phyloP scores from a whole-genome alignment of 2,797 vertebrate species.

The Clarias fuscus region DNA sequence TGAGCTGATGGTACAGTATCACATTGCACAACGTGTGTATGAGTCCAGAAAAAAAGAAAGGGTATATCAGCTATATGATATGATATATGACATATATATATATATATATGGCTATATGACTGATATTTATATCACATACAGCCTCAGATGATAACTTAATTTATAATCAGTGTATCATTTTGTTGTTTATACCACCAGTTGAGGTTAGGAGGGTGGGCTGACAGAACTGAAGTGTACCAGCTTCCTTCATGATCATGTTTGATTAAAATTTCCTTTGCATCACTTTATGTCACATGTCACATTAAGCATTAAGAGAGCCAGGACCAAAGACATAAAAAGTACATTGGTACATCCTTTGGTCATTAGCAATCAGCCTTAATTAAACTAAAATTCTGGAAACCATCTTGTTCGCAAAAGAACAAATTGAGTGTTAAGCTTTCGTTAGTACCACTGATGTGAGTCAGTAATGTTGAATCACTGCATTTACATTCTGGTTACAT shows the following conservation, averaged over 20 bases:
- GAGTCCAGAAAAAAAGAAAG: not conserved
- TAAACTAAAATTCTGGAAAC: not conserved
- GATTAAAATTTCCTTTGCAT: too few relatives aligned
- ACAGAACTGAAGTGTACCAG: not conserved
- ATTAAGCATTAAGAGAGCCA: too few relatives aligned
- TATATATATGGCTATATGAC: not conserved
- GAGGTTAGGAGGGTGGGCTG: too few relatives aligned
- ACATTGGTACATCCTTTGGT: too few relatives aligned
- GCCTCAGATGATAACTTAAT: too few relatives aligned
- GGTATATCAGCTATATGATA: too few relatives aligned
- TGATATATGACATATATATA: not conserved
- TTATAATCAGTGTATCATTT: too few relatives aligned
- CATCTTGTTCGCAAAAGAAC: not conserved
- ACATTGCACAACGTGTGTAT: not conserved
- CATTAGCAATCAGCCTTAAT: too few relatives aligned
- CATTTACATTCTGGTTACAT: not conserved
- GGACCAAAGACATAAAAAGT: too few relatives aligned
- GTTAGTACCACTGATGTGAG: not conserved
- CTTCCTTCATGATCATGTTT: too few relatives aligned
- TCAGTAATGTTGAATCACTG: not conserved
- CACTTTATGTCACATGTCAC: too few relatives aligned
- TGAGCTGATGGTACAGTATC: not conserved
- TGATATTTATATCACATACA: not conserved
- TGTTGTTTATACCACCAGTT: not conserved
- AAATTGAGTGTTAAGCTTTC: not conserved